Base-by-base conservation (phyloP, 2,888 invertebrate species). In the Gortyna flavago region DNA sequence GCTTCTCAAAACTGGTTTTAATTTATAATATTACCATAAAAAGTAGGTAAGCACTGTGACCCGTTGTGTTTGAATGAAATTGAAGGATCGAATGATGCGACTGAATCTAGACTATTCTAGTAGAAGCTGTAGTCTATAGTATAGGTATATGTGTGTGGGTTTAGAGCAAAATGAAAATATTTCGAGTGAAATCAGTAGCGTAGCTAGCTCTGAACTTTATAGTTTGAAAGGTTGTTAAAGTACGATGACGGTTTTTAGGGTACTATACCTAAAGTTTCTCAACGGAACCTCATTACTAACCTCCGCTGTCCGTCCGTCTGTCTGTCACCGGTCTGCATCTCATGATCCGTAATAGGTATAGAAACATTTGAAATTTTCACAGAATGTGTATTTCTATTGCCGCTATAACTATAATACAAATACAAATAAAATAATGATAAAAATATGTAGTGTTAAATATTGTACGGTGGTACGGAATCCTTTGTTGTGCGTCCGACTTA, bases 1-100 rank as follows among this genome's bases (percentile, higher is more conserved):
- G 72, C 59, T 65, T 77, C 35, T 41, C 35, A 65, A 80, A 88
- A 89, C 89, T 51, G 75, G 87, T 89, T 84, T 79, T 78, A 65
- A 66, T 78, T 79, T 77, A 48, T 75, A 70, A 72, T 80, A 77
- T 73, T 75, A 74, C 59, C 66, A 67, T 75, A 62, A 77, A 83
- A 86, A 75, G 71, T 77, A 65, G 78, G 79, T 70, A 77, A 81
- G 83, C 73, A 79, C 75, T 86, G 77, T 79, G 80, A 83, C 78
- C 83, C 41, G 78, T 66, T 67, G 32, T 75, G 54, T 65, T 82
- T 86, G 57, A n/a, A 9, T 29, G 41, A 54, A 72, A 79, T 21
- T 16, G 11, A 54, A 67, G 57, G 48, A 77, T 83, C 54, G 18
- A 16, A 68, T 61, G 51, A 32, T 72, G 48, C 0, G n/a, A 13